A percentile compares a stretch with the other conserved stretches of the same genome.
phyloP scores from a whole-genome alignment of 2,113 vertebrate genomes.

The Syrmaticus mikado region DNA sequence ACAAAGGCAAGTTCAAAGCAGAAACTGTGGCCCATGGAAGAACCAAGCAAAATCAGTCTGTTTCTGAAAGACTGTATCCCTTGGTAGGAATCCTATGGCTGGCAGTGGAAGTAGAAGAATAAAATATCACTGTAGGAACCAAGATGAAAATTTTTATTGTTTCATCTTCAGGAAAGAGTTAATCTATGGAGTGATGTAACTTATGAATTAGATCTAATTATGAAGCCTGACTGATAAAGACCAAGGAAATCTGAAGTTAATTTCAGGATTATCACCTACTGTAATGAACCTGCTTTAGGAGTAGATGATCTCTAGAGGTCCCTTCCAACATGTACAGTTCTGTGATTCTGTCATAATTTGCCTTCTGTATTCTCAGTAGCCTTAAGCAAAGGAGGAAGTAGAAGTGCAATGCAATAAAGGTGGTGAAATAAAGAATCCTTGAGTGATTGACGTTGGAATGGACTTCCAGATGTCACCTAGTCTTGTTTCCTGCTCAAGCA shows the following conservation, averaged over 20 bases:
- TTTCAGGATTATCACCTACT: background rate
- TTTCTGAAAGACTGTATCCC: background rate
- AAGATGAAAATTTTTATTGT: no score
- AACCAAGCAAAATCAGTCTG: no score
- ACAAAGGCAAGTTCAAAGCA: background rate
- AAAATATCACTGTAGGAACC: no score
- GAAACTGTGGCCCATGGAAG: no score
- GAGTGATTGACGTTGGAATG: no score
- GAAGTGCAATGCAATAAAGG: background rate
- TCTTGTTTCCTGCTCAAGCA: fast-evolving
- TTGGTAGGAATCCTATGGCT: background rate
- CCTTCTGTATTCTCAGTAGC: background rate
- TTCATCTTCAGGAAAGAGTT: background rate
- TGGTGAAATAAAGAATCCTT: background rate
- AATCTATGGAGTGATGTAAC: background rate
- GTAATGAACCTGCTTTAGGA: no score
- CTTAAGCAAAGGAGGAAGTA: background rate
- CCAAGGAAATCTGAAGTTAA: background rate
- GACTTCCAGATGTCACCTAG: no score
- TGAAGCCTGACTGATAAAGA: background rate
- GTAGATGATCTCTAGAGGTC: no score
- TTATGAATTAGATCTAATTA: background rate
- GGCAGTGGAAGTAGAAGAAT: background rate
- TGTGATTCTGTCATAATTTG: no score
- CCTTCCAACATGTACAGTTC: no score